A percentile compares a stretch with the other conserved stretches of the same genome.
phyloP scores from a whole-genome alignment of 2,113 vertebrate species.

The Forbesichthys papilliferus region DNA sequence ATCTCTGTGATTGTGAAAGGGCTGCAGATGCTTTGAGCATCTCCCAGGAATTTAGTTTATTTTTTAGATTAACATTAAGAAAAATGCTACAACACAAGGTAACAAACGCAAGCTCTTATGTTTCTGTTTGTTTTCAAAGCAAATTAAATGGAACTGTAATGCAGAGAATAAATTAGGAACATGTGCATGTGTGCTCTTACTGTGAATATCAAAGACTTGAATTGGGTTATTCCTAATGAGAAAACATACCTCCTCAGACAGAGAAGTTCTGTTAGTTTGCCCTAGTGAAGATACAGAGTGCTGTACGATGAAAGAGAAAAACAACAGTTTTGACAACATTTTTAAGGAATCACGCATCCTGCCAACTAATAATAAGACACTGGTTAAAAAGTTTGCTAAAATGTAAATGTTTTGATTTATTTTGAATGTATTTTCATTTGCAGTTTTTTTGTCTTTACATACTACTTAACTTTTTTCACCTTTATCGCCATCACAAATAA shows the following conservation, averaged over 20 bases:
- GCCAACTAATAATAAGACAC: neutral
- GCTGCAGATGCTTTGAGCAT: conserved; percentile 48
- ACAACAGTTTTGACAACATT: too few species aligned
- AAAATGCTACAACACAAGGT: conserved; percentile 28
- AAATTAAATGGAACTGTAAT: conserved; percentile 40
- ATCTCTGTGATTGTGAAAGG: conserved; percentile 39
- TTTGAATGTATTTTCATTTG: neutral
- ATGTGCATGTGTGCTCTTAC: conserved; percentile 51
- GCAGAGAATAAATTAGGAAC: conserved; percentile 51
- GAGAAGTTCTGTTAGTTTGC: conserved; percentile 31
- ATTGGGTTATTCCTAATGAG: conserved; percentile 60
- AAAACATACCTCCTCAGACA: conserved; percentile 40
- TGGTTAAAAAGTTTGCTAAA: too few species aligned
- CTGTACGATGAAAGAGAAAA: too few species aligned
- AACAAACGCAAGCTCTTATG: conserved; percentile 19
- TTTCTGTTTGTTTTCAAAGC: conserved; percentile 39
- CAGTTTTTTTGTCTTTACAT: neutral
- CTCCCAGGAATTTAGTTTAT: conserved; percentile 56
- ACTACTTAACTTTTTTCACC: too few species aligned
- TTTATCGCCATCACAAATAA: conserved; percentile 1
- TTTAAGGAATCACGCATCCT: too few species aligned
- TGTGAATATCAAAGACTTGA: conserved; percentile 57
- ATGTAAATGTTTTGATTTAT: neutral
- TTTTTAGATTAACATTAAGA: conserved; percentile 56
- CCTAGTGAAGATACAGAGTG: conserved; percentile 13